Percentiles rank a stretch among this genome's conserved stretches.
phyloP scores from a whole-genome alignment of 2,113 vertebrate genomes.

The Melanocharis versteri region DNA sequence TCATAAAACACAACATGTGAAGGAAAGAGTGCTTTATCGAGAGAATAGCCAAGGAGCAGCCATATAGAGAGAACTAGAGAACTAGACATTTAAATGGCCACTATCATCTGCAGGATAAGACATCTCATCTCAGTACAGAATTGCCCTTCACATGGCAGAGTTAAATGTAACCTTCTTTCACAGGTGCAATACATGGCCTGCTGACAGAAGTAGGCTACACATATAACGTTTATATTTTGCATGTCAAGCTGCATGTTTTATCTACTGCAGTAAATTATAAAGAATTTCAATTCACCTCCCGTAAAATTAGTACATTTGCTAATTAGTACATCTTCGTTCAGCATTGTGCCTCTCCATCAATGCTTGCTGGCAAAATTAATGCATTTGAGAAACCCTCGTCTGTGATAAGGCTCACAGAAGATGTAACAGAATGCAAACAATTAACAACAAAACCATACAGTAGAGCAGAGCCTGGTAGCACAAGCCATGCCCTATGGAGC shows the following conservation, averaged over 20 bases:
- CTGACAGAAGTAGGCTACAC: background rate
- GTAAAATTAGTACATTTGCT: background rate
- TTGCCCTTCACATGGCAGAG: background rate
- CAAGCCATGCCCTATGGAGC: background rate
- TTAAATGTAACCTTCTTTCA: background rate
- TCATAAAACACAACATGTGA: background rate
- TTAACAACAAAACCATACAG: constrained; percentile 36
- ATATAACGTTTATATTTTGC: background rate
- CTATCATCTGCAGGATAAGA: background rate
- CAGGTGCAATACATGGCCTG: background rate
- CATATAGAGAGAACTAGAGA: background rate
- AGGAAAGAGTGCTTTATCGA: background rate
- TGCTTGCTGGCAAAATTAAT: background rate
- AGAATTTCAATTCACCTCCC: background rate
- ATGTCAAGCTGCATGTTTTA: background rate
- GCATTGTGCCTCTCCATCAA: background rate
- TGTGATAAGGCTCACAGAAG: background rate
- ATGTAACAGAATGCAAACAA: constrained; percentile 19
- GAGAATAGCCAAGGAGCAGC: background rate
- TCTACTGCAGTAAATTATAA: background rate
- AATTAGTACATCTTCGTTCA: background rate
- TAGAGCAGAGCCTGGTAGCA: constrained; percentile 7
- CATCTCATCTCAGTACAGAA: background rate
- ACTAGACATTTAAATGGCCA: background rate
- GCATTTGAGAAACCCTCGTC: background rate